phyloP scores from a whole-genome alignment of 1,140 invertebrate genomes.

The Pararge aegeria region DNA sequence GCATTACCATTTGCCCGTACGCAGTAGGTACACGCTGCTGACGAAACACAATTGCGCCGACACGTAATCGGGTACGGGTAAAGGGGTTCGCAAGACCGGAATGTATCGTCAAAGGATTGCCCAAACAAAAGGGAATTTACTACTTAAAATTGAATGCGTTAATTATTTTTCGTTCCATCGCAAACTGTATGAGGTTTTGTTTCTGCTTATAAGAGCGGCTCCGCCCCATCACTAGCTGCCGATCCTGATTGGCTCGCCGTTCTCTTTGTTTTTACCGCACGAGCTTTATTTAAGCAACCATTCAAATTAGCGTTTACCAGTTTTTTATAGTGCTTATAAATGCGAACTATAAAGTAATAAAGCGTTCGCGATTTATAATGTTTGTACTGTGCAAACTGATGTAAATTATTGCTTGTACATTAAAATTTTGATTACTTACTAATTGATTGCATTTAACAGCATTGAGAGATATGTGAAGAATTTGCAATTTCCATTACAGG shows the following conservation, averaged over 20 bases:
- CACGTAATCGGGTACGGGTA: constrained; percentile 19
- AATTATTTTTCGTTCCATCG: constrained; percentile 60
- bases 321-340: constrained; percentile 36
- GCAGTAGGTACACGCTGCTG: neutral
- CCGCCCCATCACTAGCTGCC: constrained; percentile 48
- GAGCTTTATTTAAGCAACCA: constrained; percentile 52
- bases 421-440: neutral
- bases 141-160: constrained; percentile 50
- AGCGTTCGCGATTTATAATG: constrained; percentile 15
- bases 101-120: constrained; percentile 27
- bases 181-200: constrained; percentile 53
- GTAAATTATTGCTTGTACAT: constrained; percentile 5
- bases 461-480: too few species aligned
- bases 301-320: constrained; percentile 59
- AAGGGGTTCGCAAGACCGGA: constrained; percentile 24
- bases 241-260: constrained; percentile 53
- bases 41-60: constrained; percentile 6
- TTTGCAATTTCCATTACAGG: too few species aligned
- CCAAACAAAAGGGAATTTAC: constrained; percentile 38
- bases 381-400: constrained; percentile 14
- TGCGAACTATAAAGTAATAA: constrained; percentile 6
- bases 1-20: neutral
- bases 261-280: constrained; percentile 54
- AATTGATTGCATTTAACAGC: constrained; percentile 1
- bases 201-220: constrained; percentile 51